phyloP scores from a whole-genome alignment of 2,797 vertebrate genomes.

The Taenioides sp. region DNA sequence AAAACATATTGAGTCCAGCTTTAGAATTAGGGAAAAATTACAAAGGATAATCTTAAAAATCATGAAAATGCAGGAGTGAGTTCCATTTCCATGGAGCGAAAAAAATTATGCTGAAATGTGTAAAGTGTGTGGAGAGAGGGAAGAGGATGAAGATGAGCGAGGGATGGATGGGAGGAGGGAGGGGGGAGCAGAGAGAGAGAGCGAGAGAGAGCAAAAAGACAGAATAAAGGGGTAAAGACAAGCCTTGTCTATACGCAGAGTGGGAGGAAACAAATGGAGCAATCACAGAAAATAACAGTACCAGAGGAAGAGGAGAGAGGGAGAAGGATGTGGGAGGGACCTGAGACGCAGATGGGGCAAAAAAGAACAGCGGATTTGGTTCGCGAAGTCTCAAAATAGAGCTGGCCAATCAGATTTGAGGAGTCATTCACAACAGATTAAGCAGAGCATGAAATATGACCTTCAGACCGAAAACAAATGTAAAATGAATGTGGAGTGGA shows the following conservation, averaged over 20 bases:
- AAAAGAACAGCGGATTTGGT: constrained; percentile 27
- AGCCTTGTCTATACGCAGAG: constrained; percentile 56
- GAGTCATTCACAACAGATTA: constrained; percentile 5
- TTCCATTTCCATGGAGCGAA: constrained; percentile 50
- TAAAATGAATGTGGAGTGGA: constrained; percentile 8
- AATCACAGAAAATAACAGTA: constrained; percentile 53
- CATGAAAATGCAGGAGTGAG: constrained; percentile 26
- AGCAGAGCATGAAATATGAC: constrained; percentile 32
- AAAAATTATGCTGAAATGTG: constrained; percentile 65
- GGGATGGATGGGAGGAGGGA: constrained; percentile 32
- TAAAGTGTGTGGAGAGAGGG: constrained; percentile 66
- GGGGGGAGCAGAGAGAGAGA: constrained; percentile 42
- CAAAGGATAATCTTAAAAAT: constrained; percentile 11
- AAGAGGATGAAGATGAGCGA: constrained; percentile 39
- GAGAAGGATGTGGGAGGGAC: constrained; percentile 34
- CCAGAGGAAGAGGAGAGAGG: constrained; percentile 32
- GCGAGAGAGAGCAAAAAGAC: constrained; percentile 40
- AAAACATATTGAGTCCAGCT: constrained; percentile 74
- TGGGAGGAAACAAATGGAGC: constrained; percentile 63
- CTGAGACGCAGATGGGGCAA: constrained; percentile 41
- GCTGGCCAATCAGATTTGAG: constrained; percentile 6
- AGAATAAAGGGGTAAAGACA: constrained; percentile 16
- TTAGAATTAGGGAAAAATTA: constrained; percentile 47
- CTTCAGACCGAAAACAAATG: constrained; percentile 22
- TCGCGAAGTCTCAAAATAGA: constrained; percentile 10